These are phyloP conservation scores for Acrocera orbiculus DNA, from an alignment of 2,888 invertebrate genomes.

Conservation along the genomic window DNA sequence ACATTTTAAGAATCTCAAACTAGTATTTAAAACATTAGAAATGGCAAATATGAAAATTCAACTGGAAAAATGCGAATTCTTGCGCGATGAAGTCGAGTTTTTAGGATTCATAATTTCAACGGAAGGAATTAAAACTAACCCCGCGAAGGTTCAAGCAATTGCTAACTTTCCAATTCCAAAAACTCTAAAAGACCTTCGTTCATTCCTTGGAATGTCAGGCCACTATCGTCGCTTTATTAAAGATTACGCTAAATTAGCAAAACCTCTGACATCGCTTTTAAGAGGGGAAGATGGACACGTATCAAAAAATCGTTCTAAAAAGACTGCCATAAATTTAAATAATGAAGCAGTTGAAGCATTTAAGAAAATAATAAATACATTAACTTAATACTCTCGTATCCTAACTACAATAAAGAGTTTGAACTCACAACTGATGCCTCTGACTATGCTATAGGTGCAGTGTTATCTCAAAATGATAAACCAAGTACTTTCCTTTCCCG, in stretches of 20 bases:
- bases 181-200: constrained; percentile 7
- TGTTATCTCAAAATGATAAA: constrained; percentile 17
- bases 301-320: not conserved
- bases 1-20: constrained; percentile 6
- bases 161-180: constrained; percentile 9
- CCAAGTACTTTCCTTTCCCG: constrained; percentile 20
- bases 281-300: constrained; percentile 6
- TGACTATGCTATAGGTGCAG: constrained; percentile 16
- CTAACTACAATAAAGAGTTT: constrained; percentile 19
- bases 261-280: constrained; percentile 12
- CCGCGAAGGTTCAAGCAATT: constrained; percentile 13
- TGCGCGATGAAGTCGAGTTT: constrained; percentile 17
- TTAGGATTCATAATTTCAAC: constrained; percentile 18
- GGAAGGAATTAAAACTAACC: constrained; percentile 17
- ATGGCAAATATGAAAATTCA: constrained; percentile 9
- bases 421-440: constrained; percentile 17
- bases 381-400: no score
- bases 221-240: constrained; percentile 7
- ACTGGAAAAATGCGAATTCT: constrained; percentile 17
- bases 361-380: constrained; percentile 7
- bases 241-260: constrained; percentile 12
- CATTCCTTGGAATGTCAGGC: constrained; percentile 5
- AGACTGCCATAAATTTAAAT: no score
- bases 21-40: constrained; percentile 7
- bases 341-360: constrained; percentile 7